These are phyloP conservation scores for Cyphomyrmex costatus DNA, from an alignment of 1,140 invertebrate genomes.

Conservation along the genomic window DNA sequence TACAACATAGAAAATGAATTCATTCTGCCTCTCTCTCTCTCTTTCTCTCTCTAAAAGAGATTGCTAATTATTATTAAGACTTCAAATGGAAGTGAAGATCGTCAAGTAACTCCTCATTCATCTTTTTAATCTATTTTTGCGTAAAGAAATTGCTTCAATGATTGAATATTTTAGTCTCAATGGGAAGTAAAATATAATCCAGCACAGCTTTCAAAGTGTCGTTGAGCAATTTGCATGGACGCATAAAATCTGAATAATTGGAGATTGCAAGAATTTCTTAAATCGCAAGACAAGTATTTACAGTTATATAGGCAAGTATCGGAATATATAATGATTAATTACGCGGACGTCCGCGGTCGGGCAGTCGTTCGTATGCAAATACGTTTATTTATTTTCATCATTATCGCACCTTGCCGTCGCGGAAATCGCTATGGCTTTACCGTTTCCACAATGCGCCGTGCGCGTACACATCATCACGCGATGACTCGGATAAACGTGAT, in stretches of 20 bases:
- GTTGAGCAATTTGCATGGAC: background rate
- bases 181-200: slow-evolving; percentile 3
- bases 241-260: slow-evolving; percentile 51
- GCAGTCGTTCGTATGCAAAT: slow-evolving; percentile 63
- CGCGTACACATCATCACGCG: slow-evolving; percentile 21
- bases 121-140: slow-evolving; percentile 13
- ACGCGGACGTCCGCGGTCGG: background rate
- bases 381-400: slow-evolving; percentile 47
- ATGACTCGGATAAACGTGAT: slow-evolving; percentile 54
- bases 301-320: slow-evolving; percentile 66
- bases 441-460: slow-evolving; percentile 25
- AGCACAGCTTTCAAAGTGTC: background rate
- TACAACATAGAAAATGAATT: background rate
- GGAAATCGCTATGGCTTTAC: slow-evolving; percentile 40
- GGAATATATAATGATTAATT: slow-evolving; percentile 57
- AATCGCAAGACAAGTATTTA: slow-evolving; percentile 53
- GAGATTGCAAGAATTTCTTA: slow-evolving; percentile 40
- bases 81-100: background rate
- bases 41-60: background rate
- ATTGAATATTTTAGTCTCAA: slow-evolving; percentile 6
- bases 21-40: background rate
- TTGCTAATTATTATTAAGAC: background rate
- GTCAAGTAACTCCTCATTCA: background rate
- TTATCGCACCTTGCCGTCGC: slow-evolving; percentile 28
- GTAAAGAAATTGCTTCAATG: background rate